Evolutionary conservation across 1,140 invertebrate species (phyloP).

Genomic region (Drosophila pseudoananassae): DNA sequence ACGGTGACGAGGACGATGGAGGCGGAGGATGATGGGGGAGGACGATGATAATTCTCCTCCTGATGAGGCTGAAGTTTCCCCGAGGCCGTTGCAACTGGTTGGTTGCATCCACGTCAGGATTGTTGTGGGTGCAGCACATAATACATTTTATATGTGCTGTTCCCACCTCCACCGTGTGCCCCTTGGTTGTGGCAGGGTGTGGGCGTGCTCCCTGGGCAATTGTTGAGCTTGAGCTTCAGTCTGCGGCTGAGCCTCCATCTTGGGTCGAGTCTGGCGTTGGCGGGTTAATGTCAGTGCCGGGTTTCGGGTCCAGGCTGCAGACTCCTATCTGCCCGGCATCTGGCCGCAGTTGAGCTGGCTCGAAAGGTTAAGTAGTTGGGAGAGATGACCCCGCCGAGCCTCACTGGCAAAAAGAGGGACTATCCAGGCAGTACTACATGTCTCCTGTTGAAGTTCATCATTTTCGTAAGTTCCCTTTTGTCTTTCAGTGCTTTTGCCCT

Average conservation of each 20-base stretch:
- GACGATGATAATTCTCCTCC: slow-evolving; percentile 37
- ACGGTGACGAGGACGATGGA: slow-evolving; percentile 27
- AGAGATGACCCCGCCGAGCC: slow-evolving; percentile 21
- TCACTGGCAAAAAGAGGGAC: no score
- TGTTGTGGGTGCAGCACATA: slow-evolving; percentile 59
- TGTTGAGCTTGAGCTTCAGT: slow-evolving; percentile 41
- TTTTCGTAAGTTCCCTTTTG: background rate
- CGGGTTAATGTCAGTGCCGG: slow-evolving; percentile 66
- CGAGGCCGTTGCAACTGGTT: slow-evolving; percentile 71
- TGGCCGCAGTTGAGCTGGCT: slow-evolving; percentile 34
- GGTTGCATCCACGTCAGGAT: slow-evolving; percentile 40
- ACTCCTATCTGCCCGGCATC: slow-evolving; percentile 37
- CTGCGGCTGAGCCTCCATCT: slow-evolving; percentile 6
- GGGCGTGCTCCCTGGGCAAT: slow-evolving; percentile 51
- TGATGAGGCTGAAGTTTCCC: slow-evolving; percentile 38
- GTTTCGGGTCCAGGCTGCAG: slow-evolving; percentile 32
- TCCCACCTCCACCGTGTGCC: slow-evolving; percentile 9
- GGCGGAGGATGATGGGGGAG: slow-evolving; percentile 22
- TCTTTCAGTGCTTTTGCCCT: slow-evolving; percentile 33
- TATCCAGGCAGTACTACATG: no score
- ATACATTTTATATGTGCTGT: slow-evolving; percentile 67
- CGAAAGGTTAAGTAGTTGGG: slow-evolving; percentile 77
- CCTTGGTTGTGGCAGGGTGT: slow-evolving; percentile 2
- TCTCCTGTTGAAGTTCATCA: no score
- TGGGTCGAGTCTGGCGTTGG: slow-evolving; percentile 37